Base-by-base conservation (phyloP, 1,140 invertebrate genomes). In the Polyergus mexicanus region DNA sequence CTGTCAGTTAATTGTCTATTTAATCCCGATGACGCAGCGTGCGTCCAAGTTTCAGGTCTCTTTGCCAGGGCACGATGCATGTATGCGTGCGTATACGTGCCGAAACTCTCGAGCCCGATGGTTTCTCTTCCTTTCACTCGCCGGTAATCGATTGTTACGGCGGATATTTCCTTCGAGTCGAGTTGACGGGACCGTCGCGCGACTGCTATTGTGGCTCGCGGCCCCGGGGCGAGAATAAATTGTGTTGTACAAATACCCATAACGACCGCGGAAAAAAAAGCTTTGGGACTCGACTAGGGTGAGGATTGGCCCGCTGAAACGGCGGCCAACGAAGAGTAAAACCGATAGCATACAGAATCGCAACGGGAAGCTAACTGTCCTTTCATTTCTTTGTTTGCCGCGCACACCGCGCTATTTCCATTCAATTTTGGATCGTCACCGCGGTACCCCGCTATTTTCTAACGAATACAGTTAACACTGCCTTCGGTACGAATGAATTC, bases 201-300 rank as follows among this genome's bases (percentile, higher is more conserved):
- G 74, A 78, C 81, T 75, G 75, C 75, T 72, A 92, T 91, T 90
- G 89, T 90, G 71, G 35, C 56, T 54, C 51, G 63, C 71, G 83
- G 54, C 84, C 87, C 38, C 71, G 63, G 66, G 76, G 85, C 81
- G 87, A 89, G 88, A 88, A 88, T 91, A 92, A 92, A 92, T 92
- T 92, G 90, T 92, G 92, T 89, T 92, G 92, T 92, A 89, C 89
- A 92, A 92, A 91, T 90, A 89, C 84, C 86, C 80, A 66, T 86
- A 88, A 86, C 81, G 84, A 86, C 41, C 84, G 58, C 65, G 86
- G 74, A 77, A 75, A 71, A 75, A 71, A 71, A 75, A 71, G 85
- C 54, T 76, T 81, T 19, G 32, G 71, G 51, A 51, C 44, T 65
- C 44, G 72, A 38, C 63, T 76, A 65, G 81, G 60, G 72, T 35